phyloP scores from a whole-genome alignment of 2,888 invertebrate genomes.

The Buathra laborator region DNA sequence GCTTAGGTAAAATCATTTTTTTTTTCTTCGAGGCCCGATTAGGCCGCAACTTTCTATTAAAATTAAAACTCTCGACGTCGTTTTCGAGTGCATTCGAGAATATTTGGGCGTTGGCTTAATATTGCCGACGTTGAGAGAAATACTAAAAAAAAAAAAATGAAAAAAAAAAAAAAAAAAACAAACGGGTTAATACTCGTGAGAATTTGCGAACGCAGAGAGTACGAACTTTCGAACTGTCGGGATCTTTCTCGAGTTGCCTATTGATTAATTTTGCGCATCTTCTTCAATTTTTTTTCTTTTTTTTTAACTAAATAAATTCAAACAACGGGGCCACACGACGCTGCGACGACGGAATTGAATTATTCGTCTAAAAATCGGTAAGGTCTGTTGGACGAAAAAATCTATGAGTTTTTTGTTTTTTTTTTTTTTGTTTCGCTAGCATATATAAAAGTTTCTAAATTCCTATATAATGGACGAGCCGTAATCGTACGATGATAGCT shows the following conservation, averaged over 20 bases:
- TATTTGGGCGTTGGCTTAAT: conserved; percentile 9
- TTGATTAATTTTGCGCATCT: conserved; percentile 1
- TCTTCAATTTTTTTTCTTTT: neutral
- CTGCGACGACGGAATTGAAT: conserved; percentile 55
- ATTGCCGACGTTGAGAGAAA: conserved; percentile 7
- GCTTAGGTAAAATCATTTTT: conserved; percentile 13
- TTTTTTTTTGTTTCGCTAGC: conserved; percentile 40
- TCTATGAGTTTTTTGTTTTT: conserved; percentile 50
- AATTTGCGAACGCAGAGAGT: conserved; percentile 14
- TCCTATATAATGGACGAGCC: conserved; percentile 66
- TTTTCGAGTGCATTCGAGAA: conserved; percentile 21
- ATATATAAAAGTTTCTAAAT: conserved; percentile 67
- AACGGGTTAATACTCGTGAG: conserved; percentile 21
- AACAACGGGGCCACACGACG: conserved; percentile 37
- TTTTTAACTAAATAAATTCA: conserved; percentile 46
- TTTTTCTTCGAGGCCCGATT: conserved; percentile 43
- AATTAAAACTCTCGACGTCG: conserved; percentile 40
- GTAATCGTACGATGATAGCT: conserved; percentile 49
- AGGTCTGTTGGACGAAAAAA: conserved; percentile 62
- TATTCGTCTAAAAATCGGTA: conserved; percentile 53
- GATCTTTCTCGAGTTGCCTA: conserved; percentile 21
- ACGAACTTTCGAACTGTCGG: neutral
- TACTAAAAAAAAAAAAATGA: neutral
- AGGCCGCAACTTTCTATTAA: conserved; percentile 56
- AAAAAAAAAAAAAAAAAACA: neutral